A percentile compares a stretch with the other conserved stretches of the same genome.
Evolutionary conservation across 2,888 invertebrate species (phyloP).

Genomic region (Zygaena filipendulae): DNA sequence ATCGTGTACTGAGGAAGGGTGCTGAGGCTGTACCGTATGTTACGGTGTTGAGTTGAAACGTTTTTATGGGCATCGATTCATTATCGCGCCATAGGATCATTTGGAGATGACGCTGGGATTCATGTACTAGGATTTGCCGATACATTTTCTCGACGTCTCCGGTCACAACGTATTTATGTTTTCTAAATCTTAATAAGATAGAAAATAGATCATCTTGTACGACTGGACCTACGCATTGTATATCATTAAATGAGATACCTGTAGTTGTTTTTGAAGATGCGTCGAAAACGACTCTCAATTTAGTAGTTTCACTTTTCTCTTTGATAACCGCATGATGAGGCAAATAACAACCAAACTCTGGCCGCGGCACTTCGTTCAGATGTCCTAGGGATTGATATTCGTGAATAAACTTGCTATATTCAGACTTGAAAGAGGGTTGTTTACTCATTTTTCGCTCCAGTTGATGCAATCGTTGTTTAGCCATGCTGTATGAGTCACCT

Average conservation of each 20-base stretch:
- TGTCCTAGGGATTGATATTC: slow-evolving; percentile 6
- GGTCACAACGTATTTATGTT: slow-evolving; percentile 5
- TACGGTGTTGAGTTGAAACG: slow-evolving; percentile 11
- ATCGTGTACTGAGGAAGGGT: slow-evolving; percentile 14
- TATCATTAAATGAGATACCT: slow-evolving; percentile 2
- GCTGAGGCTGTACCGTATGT: slow-evolving; percentile 17
- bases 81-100: slow-evolving; percentile 1
- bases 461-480: slow-evolving; percentile 4
- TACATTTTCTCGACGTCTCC: slow-evolving; percentile 7
- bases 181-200: slow-evolving; percentile 5
- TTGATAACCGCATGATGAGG: slow-evolving; percentile 4
- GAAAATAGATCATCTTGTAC: slow-evolving; percentile 5
- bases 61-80: not conserved
- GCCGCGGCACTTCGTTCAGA: not conserved
- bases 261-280: slow-evolving; percentile 12
- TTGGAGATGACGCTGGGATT: no score
- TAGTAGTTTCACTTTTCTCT: slow-evolving; percentile 15
- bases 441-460: slow-evolving; percentile 8
- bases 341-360: slow-evolving; percentile 1
- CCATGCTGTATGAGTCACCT: slow-evolving; percentile 6
- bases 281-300: slow-evolving; percentile 18
- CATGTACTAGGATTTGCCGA: slow-evolving; percentile 1
- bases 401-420: slow-evolving; percentile 6
- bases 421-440: slow-evolving; percentile 3
- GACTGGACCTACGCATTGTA: slow-evolving; percentile 5